Evolutionary conservation across 2,113 vertebrate genomes (phyloP), one percentile per base, ranked within the genome.

Genomic region (Caretta caretta): DNA sequence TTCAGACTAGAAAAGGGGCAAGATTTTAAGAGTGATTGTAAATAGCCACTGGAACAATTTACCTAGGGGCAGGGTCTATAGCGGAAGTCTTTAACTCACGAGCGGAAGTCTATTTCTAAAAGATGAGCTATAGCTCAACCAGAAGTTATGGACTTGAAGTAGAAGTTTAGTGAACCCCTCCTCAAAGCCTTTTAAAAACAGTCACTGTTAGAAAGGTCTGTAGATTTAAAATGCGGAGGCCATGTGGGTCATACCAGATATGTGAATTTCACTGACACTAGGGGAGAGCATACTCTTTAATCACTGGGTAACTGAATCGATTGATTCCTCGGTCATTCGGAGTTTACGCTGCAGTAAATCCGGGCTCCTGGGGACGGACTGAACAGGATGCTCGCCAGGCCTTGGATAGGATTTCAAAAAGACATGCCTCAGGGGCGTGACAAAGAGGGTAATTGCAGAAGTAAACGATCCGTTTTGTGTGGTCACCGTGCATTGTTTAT

Each of bases 241-340:
- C 54, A 22, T 22, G 53, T 22, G 54, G 24, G 51, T 24, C 24
- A 25, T 22, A 8, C 24, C 24, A 4, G 3, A 51, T 51, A 8
- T 57, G 56, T 57, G 56, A 57, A 57, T 3, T 10, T 12, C 72
- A 35, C 59, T 57, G 86, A 89, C 38, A 69, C n/a, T 4, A 4
- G 86, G 51, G 42, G 53, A 38, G 25, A 96, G 87, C n/a, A 6
- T 62, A 38, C 29, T 84, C 19, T 78, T 89, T 72, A 20, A 62
- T 94, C 50, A 46, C 69, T 80, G 54, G 16, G 82, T 29, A 10
- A 46, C n/a, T 87, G 65, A 59, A 27, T 31, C 22, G 31, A 86
- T 20, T 54, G 0, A 1, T n/a, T 22, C 12, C 46, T 31, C 14
- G 5, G 69, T 83, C 17, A 1, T 24, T 29, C 3, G 3, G 7